A percentile compares a stretch with the other conserved stretches of the same genome.
phyloP scores from a whole-genome alignment of 2,113 vertebrate species.

The Hemicordylus capensis region DNA sequence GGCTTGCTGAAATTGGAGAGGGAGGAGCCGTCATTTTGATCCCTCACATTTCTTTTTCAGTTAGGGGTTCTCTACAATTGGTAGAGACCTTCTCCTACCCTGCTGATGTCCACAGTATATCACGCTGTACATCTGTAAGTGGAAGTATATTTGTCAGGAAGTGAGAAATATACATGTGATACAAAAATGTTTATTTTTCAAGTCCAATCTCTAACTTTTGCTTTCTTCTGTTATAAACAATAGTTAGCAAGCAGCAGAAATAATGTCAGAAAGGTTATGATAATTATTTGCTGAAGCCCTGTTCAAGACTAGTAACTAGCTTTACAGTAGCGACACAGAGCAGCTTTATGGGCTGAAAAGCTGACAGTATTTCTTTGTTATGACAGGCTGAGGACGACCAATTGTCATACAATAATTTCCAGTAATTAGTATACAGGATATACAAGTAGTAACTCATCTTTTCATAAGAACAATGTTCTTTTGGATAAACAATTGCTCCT shows the following conservation, averaged over 20 bases:
- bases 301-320: slow-evolving; percentile 41
- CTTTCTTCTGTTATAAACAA: background rate
- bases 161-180: background rate
- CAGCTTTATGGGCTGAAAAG: slow-evolving; percentile 58
- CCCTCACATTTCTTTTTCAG: no score
- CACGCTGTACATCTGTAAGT: no score
- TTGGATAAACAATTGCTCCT: slow-evolving; percentile 69
- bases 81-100: no score
- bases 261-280: slow-evolving; percentile 19
- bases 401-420: slow-evolving; percentile 68
- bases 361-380: slow-evolving; percentile 65
- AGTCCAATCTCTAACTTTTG: background rate
- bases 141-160: no score
- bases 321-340: slow-evolving; percentile 41
- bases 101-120: no score
- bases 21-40: no score
- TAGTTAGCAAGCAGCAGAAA: background rate
- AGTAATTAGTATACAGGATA: slow-evolving; percentile 70
- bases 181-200: background rate
- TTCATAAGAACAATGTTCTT: slow-evolving; percentile 67
- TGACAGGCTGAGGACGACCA: slow-evolving; percentile 57
- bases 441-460: slow-evolving; percentile 64
- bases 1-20: no score
- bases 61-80: no score
- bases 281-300: slow-evolving; percentile 21